Conservation (phyloP, 23 tunicate genomes). For the Trididemnum clinides region DNA sequence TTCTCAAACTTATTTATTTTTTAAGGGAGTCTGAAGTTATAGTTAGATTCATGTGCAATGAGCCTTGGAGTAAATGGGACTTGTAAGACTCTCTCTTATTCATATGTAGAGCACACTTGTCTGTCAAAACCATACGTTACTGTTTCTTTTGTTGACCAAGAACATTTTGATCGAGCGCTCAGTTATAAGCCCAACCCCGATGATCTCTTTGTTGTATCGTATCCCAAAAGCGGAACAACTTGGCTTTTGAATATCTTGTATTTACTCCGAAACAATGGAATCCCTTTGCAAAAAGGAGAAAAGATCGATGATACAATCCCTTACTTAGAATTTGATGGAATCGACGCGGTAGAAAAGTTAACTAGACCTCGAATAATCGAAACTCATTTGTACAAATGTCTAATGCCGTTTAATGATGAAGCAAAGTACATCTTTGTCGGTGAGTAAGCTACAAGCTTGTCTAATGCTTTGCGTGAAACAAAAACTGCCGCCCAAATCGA, state of each 20-base stretch:
- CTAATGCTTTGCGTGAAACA: too few relatives aligned
- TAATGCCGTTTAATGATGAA: conserved; percentile 9
- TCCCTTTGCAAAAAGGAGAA: conserved; percentile 2
- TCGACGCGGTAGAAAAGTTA: not conserved
- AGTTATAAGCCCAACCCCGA: conserved; percentile 19
- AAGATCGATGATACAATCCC: conserved; percentile 17
- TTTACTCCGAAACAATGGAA: conserved; percentile 28
- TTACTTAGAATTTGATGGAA: conserved; percentile 44
- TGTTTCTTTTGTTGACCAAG: not conserved
- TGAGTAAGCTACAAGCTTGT: too few relatives aligned
- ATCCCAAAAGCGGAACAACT: conserved; percentile 64
- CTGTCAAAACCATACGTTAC: not conserved
- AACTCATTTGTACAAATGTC: conserved; percentile 20
- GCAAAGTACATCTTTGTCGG: conserved; percentile 56
- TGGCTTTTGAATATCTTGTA: conserved; percentile 48
- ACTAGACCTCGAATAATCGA: conserved; percentile 44
- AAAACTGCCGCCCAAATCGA: too few relatives aligned
- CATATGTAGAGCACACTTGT: conserved; percentile 23
- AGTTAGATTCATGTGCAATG: too few relatives aligned
- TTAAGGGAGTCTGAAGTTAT: too few relatives aligned
- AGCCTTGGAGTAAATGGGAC: too few relatives aligned
- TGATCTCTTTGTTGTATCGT: conserved; percentile 40
- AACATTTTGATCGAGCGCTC: conserved; percentile 24
- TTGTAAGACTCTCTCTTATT: conserved; percentile 31
- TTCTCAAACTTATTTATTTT: too few relatives aligned